A percentile compares a stretch with the other conserved stretches of the same genome.
Evolutionary conservation across 2,113 vertebrate species (phyloP).

Genomic region (Dromiciops gliroides): DNA sequence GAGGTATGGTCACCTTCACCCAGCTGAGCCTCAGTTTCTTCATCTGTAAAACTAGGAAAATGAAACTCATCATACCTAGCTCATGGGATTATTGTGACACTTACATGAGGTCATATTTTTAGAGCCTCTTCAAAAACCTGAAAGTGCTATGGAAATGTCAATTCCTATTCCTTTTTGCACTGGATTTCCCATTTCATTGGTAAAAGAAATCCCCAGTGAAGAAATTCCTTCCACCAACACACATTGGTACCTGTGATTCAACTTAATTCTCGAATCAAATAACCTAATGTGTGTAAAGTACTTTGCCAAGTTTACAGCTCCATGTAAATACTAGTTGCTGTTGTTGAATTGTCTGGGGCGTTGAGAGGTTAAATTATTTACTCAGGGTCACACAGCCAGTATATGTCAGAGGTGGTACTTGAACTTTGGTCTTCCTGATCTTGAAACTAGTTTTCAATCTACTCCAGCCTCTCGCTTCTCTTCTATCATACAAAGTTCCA

Average conservation of each 20-base stretch:
- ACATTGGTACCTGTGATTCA: no score
- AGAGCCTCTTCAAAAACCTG: neutral
- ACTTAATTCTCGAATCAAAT: neutral
- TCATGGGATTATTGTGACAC: fast-evolving
- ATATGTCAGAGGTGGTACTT: neutral
- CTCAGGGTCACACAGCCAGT: neutral
- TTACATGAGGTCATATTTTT: neutral
- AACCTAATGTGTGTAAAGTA: neutral
- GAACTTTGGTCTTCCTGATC: neutral
- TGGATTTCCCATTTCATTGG: neutral
- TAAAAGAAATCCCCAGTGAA: neutral
- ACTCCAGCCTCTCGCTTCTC: neutral
- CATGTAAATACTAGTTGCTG: neutral
- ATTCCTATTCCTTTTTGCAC: neutral
- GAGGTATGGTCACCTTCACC: neutral
- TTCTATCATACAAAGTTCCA: neutral
- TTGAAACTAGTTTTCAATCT: neutral
- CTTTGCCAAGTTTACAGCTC: neutral
- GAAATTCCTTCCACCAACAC: neutral
- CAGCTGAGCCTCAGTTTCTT: fast-evolving
- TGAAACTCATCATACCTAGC: fast-evolving
- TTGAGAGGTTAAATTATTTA: neutral
- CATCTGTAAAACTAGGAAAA: fast-evolving
- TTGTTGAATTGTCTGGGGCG: neutral
- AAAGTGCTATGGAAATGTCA: neutral